Evolutionary conservation across 2,888 invertebrate genomes (phyloP), one percentile per base, ranked within the genome.

Genomic region (Cantharis rustica): DNA sequence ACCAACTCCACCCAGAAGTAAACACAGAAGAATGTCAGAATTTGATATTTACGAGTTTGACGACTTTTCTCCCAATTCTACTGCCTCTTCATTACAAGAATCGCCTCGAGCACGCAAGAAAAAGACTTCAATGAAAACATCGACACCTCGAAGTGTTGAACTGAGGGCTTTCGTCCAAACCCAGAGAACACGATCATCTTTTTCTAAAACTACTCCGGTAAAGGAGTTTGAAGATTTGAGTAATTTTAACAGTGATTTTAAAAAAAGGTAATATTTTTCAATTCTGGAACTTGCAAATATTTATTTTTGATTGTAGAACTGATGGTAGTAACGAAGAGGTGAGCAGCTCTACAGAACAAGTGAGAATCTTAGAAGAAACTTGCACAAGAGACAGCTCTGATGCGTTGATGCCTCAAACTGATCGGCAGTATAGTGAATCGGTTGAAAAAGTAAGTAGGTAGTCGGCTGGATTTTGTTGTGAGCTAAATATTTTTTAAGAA

Each of bases 281-380:
- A 47, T 47, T n/a, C 2, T 47, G n/a, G n/a, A n/a, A 47, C n/a
- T n/a, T 47, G 13, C 7, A 7, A 47, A 7, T 9, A 63, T 63
- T 16, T 16, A 17, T 63, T 63, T 63, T 7, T 63, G 16, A 10
- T 73, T 76, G 64, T 66, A 78, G 78, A 16, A 69, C 62, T 71
- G 84, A 84, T 77, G 85, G 84, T 20, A 85, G 85, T 61, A 83
- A 83, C 26, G 83, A 84, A 63, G 87, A 86, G 82, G 88, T 88
- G 5, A 85, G 86, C 7, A 89, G 88, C 81, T 88, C 88, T 1
- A 88, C 88, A 1, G 88, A 88, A 82, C 84, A 85, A 77, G 83
- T 85, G 70, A 81, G 83, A 11, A 80, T 75, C 10, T 71, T 72
- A 7, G 83, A 84, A 23, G 82, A 80, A 71, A 70, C 72, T 62